Evolutionary conservation across 2,113 vertebrate species (phyloP).

Genomic region (Nestor notabilis): DNA sequence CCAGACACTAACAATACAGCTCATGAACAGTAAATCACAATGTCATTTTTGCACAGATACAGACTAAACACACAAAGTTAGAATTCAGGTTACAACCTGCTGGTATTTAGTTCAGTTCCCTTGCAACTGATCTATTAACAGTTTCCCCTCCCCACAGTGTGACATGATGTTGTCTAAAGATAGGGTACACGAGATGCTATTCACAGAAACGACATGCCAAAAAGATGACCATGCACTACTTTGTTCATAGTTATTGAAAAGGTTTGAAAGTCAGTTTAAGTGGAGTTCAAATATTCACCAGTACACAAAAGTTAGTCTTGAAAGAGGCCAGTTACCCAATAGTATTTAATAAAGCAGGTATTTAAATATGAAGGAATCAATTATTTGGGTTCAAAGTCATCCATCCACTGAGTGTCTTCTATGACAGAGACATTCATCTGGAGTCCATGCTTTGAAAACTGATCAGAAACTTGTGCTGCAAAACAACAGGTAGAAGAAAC

Average conservation of each 20-base stretch:
- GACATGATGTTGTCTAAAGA: slow-evolving; percentile 22
- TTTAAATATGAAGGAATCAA: background rate
- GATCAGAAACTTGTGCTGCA: background rate
- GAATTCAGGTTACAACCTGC: slow-evolving; percentile 35
- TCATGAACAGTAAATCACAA: background rate
- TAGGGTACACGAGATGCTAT: background rate
- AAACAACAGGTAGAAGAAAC: background rate
- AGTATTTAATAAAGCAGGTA: background rate
- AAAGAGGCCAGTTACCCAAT: background rate
- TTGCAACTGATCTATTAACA: slow-evolving; percentile 22
- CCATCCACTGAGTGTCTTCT: background rate
- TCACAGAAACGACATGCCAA: background rate
- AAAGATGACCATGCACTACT: background rate
- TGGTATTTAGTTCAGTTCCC: slow-evolving; percentile 49
- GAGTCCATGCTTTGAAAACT: background rate
- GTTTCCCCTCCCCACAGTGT: background rate
- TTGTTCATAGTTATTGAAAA: background rate
- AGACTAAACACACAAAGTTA: background rate
- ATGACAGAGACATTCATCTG: background rate
- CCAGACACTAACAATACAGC: background rate
- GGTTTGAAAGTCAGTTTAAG: background rate
- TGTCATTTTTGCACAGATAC: background rate
- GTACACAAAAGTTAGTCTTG: background rate
- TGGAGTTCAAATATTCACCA: background rate
- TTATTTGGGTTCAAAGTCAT: background rate